These are phyloP conservation scores for Diphyllodes magnificus DNA, from an alignment of 2,113 vertebrate species.

Conservation along the genomic window DNA sequence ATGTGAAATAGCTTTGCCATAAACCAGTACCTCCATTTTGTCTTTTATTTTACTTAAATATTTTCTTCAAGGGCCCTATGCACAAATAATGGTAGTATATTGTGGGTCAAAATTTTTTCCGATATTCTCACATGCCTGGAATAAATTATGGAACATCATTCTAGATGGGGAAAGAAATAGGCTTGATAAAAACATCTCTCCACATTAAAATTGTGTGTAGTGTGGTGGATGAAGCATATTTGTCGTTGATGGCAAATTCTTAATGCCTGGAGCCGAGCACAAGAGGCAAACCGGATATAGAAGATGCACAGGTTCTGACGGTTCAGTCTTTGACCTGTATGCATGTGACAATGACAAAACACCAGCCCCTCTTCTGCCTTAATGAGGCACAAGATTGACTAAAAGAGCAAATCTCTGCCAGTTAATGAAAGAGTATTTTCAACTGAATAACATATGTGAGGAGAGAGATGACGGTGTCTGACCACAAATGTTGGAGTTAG, in stretches of 20 bases:
- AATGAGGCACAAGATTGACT: neutral
- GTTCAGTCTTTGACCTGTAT: neutral
- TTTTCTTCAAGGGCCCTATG: neutral
- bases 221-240: neutral
- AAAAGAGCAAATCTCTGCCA: neutral
- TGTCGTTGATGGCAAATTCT: neutral
- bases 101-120: neutral
- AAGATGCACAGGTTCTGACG: neutral
- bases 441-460: neutral
- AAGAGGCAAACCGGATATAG: neutral
- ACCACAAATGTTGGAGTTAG: neutral
- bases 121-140: neutral
- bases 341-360: neutral
- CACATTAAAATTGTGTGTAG: neutral
- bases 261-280: neutral
- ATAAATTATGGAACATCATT: neutral
- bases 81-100: neutral
- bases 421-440: neutral
- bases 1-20: neutral
- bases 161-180: neutral
- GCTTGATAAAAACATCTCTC: neutral
- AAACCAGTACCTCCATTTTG: neutral
- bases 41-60: neutral
- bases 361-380: neutral
- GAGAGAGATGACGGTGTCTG: neutral